Base-by-base conservation (phyloP, 2,888 invertebrate species). In the Diachrysia chrysitis region DNA sequence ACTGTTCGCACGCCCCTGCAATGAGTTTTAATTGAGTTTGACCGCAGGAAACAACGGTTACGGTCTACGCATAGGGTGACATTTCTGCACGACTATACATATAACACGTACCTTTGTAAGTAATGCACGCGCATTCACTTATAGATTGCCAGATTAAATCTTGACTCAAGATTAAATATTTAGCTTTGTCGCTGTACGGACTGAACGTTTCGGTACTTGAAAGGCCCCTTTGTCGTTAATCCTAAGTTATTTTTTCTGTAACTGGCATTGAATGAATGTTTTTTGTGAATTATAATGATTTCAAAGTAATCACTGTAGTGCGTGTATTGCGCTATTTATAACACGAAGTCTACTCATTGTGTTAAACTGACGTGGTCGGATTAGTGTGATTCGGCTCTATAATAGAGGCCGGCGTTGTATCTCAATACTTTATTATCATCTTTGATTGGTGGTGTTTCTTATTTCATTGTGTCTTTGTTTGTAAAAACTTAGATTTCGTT, bases 11-110 rank as follows among this genome's bases (percentile, higher is more conserved):
- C 94, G 94, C 93, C 89, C 93, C 92, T 89, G 88, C 92, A 92
- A 94, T 94, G 88, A 92, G 90, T 93, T 94, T 93, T 94, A 94
- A 95, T 94, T 93, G 90, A 94, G 91, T 91, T 85, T 85, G 89
- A 83, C 83, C 90, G 88, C 92, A 93, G 93, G 93, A 93, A 92
- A 85, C 90, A 87, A 88, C 87, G 88, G 91, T 87, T 89, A 87
- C 87, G 87, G 85, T 85, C 89, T 83, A 82, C 82, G 85, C 85
- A 80, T 92, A 91, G 90, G 92, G 92, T 92, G 90, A 90, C 92
- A 87, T 87, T 87, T 74, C 78, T 85, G 59, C 68, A 70, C 66
- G 71, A 59, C 53, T 48, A 59, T 61, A 58, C n/a, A 7, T 25
- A 42, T 1, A 48, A n/a, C 35, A 23, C 25, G 6, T 12, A 17